Conservation (phyloP, 1,140 invertebrate species). For the Oedothorax gibbosus region DNA sequence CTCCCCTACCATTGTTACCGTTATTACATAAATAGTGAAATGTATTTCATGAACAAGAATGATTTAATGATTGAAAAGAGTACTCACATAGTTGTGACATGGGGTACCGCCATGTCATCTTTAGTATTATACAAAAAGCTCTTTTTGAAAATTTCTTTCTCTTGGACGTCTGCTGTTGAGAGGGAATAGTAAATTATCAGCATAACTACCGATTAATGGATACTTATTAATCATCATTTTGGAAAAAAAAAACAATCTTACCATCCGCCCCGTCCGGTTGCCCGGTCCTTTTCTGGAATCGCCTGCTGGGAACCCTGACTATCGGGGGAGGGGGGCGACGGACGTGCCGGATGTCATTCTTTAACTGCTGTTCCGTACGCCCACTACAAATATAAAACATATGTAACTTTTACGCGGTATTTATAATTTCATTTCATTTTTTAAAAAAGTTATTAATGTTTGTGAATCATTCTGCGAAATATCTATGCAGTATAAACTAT, state of each 20-base stretch:
- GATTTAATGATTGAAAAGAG: too few species aligned
- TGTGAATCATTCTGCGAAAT: too few species aligned
- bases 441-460: too few species aligned
- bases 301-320: slow-evolving; percentile 85
- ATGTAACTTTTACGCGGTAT: too few species aligned
- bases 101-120: slow-evolving; percentile 26
- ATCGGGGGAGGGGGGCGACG: slow-evolving; percentile 80
- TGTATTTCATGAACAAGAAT: too few species aligned
- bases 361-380: slow-evolving; percentile 42
- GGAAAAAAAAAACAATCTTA: slow-evolving; percentile 50
- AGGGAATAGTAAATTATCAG: background rate
- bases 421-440: too few species aligned
- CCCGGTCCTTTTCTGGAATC: slow-evolving; percentile 80
- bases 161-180: slow-evolving; percentile 16
- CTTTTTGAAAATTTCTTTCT: slow-evolving; percentile 33
- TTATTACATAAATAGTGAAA: too few species aligned
- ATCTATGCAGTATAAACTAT: too few species aligned
- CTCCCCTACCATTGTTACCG: too few species aligned
- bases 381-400: slow-evolving; percentile 18
- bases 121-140: slow-evolving; percentile 6
- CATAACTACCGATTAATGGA: background rate
- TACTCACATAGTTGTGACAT: background rate
- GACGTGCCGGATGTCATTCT: slow-evolving; percentile 25
- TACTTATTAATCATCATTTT: background rate
- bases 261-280: slow-evolving; percentile 68